Percentiles rank a stretch among this genome's conserved stretches.
These are phyloP conservation scores for Clytia hemisphaerica DNA, from an alignment of 30 jellyfish, hydroid and myxozoan genomes.

Conservation along the genomic window DNA sequence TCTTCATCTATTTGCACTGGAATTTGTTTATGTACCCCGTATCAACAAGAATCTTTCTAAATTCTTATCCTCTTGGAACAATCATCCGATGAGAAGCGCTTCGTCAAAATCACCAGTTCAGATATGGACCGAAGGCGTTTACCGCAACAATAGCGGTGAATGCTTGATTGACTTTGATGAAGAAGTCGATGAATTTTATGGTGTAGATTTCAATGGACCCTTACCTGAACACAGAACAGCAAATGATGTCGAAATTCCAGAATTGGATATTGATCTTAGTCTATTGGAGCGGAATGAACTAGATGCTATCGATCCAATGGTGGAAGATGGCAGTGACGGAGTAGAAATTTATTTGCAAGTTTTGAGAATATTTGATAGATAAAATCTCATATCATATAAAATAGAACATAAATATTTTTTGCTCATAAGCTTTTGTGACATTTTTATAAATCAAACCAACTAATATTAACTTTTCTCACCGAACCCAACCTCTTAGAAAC, in stretches of 20 bases:
- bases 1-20: constrained; percentile 15
- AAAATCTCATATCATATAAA: too few relatives aligned
- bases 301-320: constrained; percentile 12
- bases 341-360: not conserved
- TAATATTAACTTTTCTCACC: too few relatives aligned
- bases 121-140: constrained; percentile 25
- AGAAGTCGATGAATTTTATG: constrained; percentile 22
- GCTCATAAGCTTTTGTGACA: too few relatives aligned
- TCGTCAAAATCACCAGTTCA: constrained; percentile 27
- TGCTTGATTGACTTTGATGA: constrained; percentile 11
- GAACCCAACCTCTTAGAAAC: too few relatives aligned
- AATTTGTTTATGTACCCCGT: constrained; percentile 12
- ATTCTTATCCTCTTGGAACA: constrained; percentile 14
- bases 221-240: constrained; percentile 14
- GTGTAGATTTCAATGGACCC: not conserved
- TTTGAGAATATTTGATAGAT: not conserved
- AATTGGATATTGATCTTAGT: not conserved
- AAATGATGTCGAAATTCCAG: constrained; percentile 15
- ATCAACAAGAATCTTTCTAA: constrained; percentile 5
- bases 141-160: constrained; percentile 8
- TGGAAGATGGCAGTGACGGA: constrained; percentile 1
- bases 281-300: not conserved
- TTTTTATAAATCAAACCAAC: too few relatives aligned
- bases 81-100: constrained; percentile 23
- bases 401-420: too few relatives aligned